Percentiles rank a stretch among this genome's conserved stretches.
Evolutionary conservation across 2,113 vertebrate genomes (phyloP).

Genomic region (Odontesthes bonariensis): DNA sequence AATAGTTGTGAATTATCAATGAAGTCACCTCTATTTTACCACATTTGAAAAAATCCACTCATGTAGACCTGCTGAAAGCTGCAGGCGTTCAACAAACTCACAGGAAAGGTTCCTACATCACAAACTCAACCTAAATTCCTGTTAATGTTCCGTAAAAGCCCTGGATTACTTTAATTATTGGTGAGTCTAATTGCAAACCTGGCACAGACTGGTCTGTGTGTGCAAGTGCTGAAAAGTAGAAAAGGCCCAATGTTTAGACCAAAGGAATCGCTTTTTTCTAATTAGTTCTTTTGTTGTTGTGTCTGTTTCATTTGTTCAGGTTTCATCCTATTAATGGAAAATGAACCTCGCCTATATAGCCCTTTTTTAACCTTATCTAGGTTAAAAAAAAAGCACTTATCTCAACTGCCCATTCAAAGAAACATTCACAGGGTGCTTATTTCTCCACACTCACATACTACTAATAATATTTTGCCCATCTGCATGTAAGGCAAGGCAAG

Average conservation of each 20-base stretch:
- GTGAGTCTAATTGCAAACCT: not conserved
- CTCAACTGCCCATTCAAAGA: too few relatives aligned
- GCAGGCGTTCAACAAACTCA: not conserved
- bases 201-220: not conserved
- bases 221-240: not conserved
- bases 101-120: not conserved
- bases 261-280: not conserved
- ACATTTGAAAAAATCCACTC: not conserved
- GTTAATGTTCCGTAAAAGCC: not conserved
- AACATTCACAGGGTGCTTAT: too few relatives aligned
- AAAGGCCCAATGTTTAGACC: not conserved
- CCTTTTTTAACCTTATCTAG: too few relatives aligned
- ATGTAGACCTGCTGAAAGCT: not conserved
- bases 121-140: not conserved
- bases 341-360: too few relatives aligned
- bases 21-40: not conserved
- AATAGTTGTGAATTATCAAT: conserved; percentile 9
- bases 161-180: not conserved
- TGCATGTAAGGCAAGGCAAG: too few relatives aligned
- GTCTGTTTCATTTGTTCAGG: too few relatives aligned
- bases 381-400: too few relatives aligned
- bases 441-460: too few relatives aligned
- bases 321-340: too few relatives aligned
- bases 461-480: too few relatives aligned
- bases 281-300: not conserved